Conservation (phyloP, 1,140 invertebrate genomes). For the Archivesica marissinica region DNA sequence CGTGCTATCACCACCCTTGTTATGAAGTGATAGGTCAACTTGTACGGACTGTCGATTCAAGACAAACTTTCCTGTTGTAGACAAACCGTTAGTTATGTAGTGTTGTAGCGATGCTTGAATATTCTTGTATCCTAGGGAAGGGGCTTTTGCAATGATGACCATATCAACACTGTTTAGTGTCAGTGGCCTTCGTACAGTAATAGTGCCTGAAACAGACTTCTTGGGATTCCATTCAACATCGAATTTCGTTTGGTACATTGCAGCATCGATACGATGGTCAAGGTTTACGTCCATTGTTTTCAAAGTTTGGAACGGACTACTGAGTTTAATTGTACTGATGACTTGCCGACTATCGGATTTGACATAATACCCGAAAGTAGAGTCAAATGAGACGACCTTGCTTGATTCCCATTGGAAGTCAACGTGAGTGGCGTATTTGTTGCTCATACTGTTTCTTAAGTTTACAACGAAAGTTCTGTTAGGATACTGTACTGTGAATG, state of each 20-base stretch:
- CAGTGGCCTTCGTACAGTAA: slow-evolving; percentile 2
- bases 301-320: slow-evolving; percentile 1
- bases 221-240: slow-evolving; percentile 33
- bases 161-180: slow-evolving; percentile 50
- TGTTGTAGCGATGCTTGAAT: slow-evolving; percentile 49
- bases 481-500: slow-evolving; percentile 54
- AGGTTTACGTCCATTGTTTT: not conserved
- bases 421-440: slow-evolving; percentile 41
- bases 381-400: slow-evolving; percentile 23
- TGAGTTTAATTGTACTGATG: slow-evolving; percentile 1
- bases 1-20: slow-evolving; percentile 2
- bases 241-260: slow-evolving; percentile 18
- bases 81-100: slow-evolving; percentile 10
- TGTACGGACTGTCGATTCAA: slow-evolving; percentile 48
- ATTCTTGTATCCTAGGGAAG: slow-evolving; percentile 56
- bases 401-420: slow-evolving; percentile 39
- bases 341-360: not conserved
- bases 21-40: slow-evolving; percentile 22
- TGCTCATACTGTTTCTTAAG: slow-evolving; percentile 7
- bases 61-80: slow-evolving; percentile 34
- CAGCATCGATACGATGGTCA: slow-evolving; percentile 1
- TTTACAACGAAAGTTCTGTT: slow-evolving; percentile 34
- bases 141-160: slow-evolving; percentile 57
- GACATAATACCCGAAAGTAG: not conserved
- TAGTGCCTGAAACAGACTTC: not conserved